Percentiles rank a stretch among this genome's conserved stretches.
These are phyloP conservation scores for Stenchaetothrips biformis DNA, from an alignment of 2,888 invertebrate genomes.

Conservation along the genomic window DNA sequence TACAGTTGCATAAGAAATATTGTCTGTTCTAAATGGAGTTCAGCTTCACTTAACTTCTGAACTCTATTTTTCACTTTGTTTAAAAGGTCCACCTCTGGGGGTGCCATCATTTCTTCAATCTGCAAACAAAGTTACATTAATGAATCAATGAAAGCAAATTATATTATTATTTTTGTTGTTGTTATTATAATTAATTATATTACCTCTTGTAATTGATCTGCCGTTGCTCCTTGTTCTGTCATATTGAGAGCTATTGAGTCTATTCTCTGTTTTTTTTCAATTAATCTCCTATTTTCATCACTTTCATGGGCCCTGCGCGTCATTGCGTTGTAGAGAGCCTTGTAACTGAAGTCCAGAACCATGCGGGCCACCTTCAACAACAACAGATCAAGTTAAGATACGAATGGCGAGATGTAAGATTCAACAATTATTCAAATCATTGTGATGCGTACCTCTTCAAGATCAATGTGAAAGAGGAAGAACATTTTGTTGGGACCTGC, in stretches of 20 bases:
- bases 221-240: slow-evolving; percentile 69
- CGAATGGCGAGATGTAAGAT: not conserved
- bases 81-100: slow-evolving; percentile 72
- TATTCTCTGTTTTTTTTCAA: slow-evolving; percentile 81
- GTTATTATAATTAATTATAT: slow-evolving; percentile 39
- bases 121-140: slow-evolving; percentile 44
- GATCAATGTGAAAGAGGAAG: slow-evolving; percentile 69
- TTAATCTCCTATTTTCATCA: slow-evolving; percentile 66
- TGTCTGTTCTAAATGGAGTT: slow-evolving; percentile 75
- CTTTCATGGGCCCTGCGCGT: slow-evolving; percentile 61
- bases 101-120: slow-evolving; percentile 82
- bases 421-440: not conserved
- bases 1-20: slow-evolving; percentile 78
- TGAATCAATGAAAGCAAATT: slow-evolving; percentile 28
- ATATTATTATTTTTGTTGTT: slow-evolving; percentile 18
- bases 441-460: slow-evolving; percentile 51
- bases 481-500: slow-evolving; percentile 71
- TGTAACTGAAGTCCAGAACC: slow-evolving; percentile 65
- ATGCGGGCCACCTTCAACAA: slow-evolving; percentile 59
- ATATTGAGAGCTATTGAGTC: slow-evolving; percentile 76
- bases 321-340: slow-evolving; percentile 65
- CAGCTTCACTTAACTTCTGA: slow-evolving; percentile 70
- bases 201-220: slow-evolving; percentile 75
- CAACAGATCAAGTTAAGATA: not conserved
- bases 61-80: slow-evolving; percentile 68